A percentile compares a stretch with the other conserved stretches of the same genome.
phyloP scores from a whole-genome alignment of 2,113 vertebrate species.

The Pontoporia blainvillei region DNA sequence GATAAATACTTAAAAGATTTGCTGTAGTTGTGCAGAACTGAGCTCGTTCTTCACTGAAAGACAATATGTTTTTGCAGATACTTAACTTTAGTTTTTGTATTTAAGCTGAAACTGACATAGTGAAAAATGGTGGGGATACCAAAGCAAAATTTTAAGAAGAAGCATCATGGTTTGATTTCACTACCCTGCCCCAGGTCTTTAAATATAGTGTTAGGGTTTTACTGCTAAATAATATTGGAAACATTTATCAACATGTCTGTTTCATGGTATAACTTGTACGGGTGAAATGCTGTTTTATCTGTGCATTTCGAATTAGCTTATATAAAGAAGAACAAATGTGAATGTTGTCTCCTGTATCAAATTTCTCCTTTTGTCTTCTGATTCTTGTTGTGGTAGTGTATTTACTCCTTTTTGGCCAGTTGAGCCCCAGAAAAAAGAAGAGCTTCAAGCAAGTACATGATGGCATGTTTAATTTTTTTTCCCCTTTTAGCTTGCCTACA shows the following conservation, averaged over 20 bases:
- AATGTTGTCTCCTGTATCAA: constrained; percentile 80
- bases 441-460: constrained; percentile 97
- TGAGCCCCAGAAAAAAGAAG: constrained; percentile 97
- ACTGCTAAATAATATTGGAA: constrained; percentile 27
- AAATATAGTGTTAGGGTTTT: constrained; percentile 22
- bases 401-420: constrained; percentile 95
- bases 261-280: constrained; percentile 45
- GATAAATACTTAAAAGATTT: constrained; percentile 29
- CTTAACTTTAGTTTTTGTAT: constrained; percentile 25
- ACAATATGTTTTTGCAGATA: background rate
- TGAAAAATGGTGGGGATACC: background rate
- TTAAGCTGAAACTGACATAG: background rate
- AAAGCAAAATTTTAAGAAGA: constrained; percentile 41
- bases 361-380: constrained; percentile 89
- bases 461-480: constrained; percentile 92
- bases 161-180: background rate
- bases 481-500: constrained; percentile 82
- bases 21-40: background rate
- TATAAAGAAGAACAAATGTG: constrained; percentile 68
- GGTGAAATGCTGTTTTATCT: constrained; percentile 57
- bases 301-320: constrained; percentile 65
- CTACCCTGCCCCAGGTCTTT: background rate
- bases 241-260: background rate
- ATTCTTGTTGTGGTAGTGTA: constrained; percentile 88
- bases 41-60: background rate